Percentiles rank a stretch among this genome's conserved stretches.
phyloP scores from a whole-genome alignment of 2,113 vertebrate species.

The Plestiodon gilberti region DNA sequence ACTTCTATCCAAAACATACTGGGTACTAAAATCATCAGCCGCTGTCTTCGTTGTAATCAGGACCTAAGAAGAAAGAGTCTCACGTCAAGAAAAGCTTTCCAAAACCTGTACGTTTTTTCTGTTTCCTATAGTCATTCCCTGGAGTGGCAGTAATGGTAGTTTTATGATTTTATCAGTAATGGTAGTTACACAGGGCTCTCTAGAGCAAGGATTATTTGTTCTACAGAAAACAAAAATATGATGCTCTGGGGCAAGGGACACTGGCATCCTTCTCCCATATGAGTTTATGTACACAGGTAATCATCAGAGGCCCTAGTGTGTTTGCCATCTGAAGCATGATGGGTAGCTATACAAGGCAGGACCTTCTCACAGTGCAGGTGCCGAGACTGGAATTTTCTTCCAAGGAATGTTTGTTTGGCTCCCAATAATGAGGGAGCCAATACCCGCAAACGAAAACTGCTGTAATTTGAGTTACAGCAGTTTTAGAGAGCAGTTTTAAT shows the following conservation, averaged over 20 bases:
- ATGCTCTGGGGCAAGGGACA: neutral
- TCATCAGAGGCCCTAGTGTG: neutral
- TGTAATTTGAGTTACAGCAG: too few species aligned
- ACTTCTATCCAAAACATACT: conserved; percentile 85
- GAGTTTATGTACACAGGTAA: neutral
- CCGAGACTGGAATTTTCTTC: neutral
- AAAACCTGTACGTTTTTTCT: neutral
- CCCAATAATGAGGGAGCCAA: too few species aligned
- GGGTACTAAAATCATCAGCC: conserved; percentile 83
- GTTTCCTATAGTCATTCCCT: neutral
- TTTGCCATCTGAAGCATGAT: neutral
- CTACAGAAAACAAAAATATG: neutral
- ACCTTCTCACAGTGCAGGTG: neutral
- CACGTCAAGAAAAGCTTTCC: conserved; percentile 14
- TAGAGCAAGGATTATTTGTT: neutral
- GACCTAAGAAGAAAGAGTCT: conserved; percentile 77
- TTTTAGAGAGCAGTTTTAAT: too few species aligned
- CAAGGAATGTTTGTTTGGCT: too few species aligned
- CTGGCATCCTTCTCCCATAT: neutral
- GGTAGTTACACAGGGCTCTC: neutral
- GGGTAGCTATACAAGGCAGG: neutral
- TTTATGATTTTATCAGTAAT: neutral
- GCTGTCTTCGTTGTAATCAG: conserved; percentile 89
- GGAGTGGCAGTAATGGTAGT: neutral
- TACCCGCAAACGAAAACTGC: too few species aligned